phyloP scores from a whole-genome alignment of 2,113 vertebrate species.

The Sorex araneus region DNA sequence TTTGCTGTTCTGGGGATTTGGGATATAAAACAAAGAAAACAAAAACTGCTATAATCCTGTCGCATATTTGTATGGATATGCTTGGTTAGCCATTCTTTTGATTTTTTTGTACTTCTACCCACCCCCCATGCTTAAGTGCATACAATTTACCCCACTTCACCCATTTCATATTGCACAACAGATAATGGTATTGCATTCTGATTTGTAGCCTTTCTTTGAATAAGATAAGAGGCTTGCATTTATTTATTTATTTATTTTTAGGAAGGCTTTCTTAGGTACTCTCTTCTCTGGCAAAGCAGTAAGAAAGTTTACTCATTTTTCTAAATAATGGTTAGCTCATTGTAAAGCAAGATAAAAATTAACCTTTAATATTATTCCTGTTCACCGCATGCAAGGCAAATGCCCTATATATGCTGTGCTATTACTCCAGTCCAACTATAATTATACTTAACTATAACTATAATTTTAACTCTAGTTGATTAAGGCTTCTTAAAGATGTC shows the following conservation, averaged over 20 bases:
- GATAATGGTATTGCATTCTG: background rate
- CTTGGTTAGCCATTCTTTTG: background rate
- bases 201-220: background rate
- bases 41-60: background rate
- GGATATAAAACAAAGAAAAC: background rate
- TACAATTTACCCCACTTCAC: too few relatives aligned
- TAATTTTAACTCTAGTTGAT: background rate
- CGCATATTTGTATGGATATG: background rate
- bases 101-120: background rate
- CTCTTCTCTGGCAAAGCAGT: background rate
- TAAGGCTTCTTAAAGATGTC: background rate
- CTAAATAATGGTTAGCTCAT: background rate
- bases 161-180: background rate
- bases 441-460: background rate
- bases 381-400: too few relatives aligned
- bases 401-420: too few relatives aligned
- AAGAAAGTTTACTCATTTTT: conserved; percentile 26
- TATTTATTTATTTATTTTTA: background rate
- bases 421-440: too few relatives aligned
- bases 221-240: background rate
- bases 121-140: too few relatives aligned
- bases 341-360: conserved; percentile 30
- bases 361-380: background rate
- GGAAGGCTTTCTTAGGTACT: background rate
- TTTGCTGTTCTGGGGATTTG: background rate